Base-by-base conservation (phyloP, 2,888 invertebrate genomes). In the Exocentrus adspersus region DNA sequence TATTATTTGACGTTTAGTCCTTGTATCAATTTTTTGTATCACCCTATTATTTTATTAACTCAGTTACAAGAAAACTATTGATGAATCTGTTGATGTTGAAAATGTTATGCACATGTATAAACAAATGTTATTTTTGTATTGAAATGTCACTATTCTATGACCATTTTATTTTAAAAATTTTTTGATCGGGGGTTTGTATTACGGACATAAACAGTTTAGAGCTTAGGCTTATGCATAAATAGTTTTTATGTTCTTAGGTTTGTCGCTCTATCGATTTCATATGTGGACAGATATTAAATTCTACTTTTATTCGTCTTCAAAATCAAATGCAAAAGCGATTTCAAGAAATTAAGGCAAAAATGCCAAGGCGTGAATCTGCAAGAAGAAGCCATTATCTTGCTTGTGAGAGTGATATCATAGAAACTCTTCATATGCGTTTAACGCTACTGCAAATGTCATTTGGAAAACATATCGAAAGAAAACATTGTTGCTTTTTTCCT, bases 401-500 rank as follows among this genome's bases (percentile, higher is more conserved):
- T 19, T 92, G 94, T 78, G 95, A 96, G 84, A 93, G 93, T 37
- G 96, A 96, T 82, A 95, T 96, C 48, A 91, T 96, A 78, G 95
- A 96, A 83, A 96, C 96, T 0, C 86, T 96, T 71, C 94, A 96
- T 78, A 97, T 96, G 91, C 88, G 96, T 70, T 87, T 97, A 53
- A 94, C 94, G 57, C 84, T 97, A 61, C 85, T 97, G 66, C 94
- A 95, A 83, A 96, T 96, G 95, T 92, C 95, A 16, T 95, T 95
- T 85, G 94, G 94, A 54, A 96, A 96, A 84, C 95, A 96, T 81
- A 95, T 97, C 79, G 95, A 96, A 81, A 87, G 93, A 75, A 94
- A 93, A 79, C 92, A 95, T 79, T 94, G 94, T 81, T 96, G 95
- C 84, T 97, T 97, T 83, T 96, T 97, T 79, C 94, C 96, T 48